Conservation (phyloP, 2,888 invertebrate species). For the Scaptomyza tumidula region DNA sequence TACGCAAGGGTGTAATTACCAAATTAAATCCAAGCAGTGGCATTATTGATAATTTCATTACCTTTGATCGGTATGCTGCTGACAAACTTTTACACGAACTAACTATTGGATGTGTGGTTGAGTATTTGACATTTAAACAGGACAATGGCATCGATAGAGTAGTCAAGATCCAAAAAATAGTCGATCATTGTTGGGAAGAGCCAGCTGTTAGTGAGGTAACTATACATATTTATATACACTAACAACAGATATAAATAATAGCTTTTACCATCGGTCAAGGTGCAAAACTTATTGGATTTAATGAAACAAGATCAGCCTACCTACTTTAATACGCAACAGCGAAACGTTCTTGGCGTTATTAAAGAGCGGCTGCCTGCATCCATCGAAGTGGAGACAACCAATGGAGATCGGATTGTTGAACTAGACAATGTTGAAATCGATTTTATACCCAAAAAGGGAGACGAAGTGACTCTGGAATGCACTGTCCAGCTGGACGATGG, state of each 20-base stretch:
- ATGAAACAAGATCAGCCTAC: conserved; percentile 62
- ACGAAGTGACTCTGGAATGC: conserved; percentile 88
- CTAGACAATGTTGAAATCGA: conserved; percentile 87
- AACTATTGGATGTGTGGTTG: conserved; percentile 86
- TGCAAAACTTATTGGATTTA: conserved; percentile 60
- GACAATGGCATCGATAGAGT: conserved; percentile 85
- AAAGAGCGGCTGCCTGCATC: conserved; percentile 40
- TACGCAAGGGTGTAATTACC: conserved; percentile 86
- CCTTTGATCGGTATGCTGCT: conserved; percentile 85
- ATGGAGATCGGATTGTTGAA: conserved; percentile 86
- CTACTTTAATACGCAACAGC: conserved; percentile 76
- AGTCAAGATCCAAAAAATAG: conserved; percentile 86
- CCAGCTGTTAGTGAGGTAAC: conserved; percentile 48
- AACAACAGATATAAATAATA: not conserved
- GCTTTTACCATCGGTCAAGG: conserved; percentile 37
- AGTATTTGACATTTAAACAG: conserved; percentile 86
- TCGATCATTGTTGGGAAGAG: conserved; percentile 86
- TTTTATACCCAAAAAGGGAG: conserved; percentile 89
- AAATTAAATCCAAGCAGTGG: conserved; percentile 85
- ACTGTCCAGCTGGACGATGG: conserved; percentile 87
- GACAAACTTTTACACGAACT: conserved; percentile 75
- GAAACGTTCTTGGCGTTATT: conserved; percentile 74
- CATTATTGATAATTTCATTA: conserved; percentile 87
- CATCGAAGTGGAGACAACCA: conserved; percentile 83
- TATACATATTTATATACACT: not conserved